phyloP scores from a whole-genome alignment of 2,888 invertebrate genomes.

The Elysia crispata region DNA sequence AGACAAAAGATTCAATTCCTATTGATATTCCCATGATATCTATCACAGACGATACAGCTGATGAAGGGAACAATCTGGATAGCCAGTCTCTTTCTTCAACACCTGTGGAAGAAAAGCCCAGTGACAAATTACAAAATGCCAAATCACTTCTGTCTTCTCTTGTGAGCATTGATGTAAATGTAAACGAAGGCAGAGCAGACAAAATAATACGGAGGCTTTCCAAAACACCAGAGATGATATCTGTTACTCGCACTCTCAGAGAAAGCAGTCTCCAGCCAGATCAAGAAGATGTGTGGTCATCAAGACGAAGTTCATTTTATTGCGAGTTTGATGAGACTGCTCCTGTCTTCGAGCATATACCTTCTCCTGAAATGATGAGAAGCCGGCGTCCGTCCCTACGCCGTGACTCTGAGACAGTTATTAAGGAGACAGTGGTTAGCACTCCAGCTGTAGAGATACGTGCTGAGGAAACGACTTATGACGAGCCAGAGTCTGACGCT shows the following conservation, averaged over 20 bases:
- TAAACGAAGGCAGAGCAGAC: slow-evolving; percentile 48
- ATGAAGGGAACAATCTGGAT: too few relatives aligned
- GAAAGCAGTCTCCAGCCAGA: slow-evolving; percentile 27
- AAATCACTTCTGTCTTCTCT: slow-evolving; percentile 6
- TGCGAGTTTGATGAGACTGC: too few relatives aligned
- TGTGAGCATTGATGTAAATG: slow-evolving; percentile 42
- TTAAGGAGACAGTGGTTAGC: slow-evolving; percentile 34
- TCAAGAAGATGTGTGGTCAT: too few relatives aligned
- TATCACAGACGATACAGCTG: too few relatives aligned
- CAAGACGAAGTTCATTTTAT: too few relatives aligned
- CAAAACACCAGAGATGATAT: slow-evolving; percentile 32
- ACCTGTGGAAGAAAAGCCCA: background rate
- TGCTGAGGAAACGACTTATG: background rate
- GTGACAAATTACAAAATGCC: background rate
- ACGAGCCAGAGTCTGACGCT: background rate
- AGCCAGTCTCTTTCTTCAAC: too few relatives aligned
- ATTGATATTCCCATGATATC: too few relatives aligned
- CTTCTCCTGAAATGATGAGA: too few relatives aligned
- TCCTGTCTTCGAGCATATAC: too few relatives aligned
- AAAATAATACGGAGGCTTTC: slow-evolving; percentile 26
- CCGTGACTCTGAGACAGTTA: slow-evolving; percentile 41
- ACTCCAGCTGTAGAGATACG: slow-evolving; percentile 16
- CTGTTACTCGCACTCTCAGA: slow-evolving; percentile 35
- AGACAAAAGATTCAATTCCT: too few relatives aligned
- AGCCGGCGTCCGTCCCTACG: slow-evolving; percentile 31